These are phyloP conservation scores for Crypturellus tataupa DNA, from an alignment of 2,797 vertebrate species.

Conservation along the genomic window DNA sequence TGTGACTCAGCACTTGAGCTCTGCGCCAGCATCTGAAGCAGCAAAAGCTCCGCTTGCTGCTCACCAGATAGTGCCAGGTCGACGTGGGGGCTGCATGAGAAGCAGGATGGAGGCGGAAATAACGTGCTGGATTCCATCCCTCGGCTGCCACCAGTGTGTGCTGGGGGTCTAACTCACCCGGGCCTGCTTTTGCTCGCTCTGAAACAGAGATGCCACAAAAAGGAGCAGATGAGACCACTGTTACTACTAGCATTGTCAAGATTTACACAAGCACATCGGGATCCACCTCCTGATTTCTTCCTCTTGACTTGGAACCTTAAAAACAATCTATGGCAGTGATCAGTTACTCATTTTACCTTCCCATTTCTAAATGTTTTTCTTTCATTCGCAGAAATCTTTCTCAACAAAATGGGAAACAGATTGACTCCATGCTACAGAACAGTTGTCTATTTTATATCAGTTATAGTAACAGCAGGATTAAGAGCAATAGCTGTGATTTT, in stretches of 20 bases:
- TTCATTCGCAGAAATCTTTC: not conserved
- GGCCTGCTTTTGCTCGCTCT: not conserved
- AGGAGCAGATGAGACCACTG: not conserved
- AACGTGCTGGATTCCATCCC: not conserved
- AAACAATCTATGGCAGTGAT: not conserved
- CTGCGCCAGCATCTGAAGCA: not conserved
- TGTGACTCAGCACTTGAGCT: slow-evolving; percentile 42
- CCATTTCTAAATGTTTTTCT: not conserved
- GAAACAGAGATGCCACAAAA: not conserved
- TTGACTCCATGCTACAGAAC: not conserved
- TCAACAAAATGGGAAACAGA: not conserved
- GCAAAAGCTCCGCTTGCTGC: not conserved
- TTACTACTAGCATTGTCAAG: not conserved
- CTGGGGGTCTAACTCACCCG: not conserved
- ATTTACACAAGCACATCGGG: not conserved
- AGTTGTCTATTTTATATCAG: not conserved
- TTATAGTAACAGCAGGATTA: not conserved
- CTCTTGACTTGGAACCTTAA: not conserved
- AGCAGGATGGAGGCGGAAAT: not conserved
- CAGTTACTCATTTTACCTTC: not conserved
- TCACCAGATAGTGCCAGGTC: not conserved
- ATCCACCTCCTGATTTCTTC: not conserved
- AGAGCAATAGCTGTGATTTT: not conserved
- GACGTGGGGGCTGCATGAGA: not conserved
- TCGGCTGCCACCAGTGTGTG: not conserved